Conservation (phyloP, 2,797 vertebrate species). For the Chloroceryle inda region DNA sequence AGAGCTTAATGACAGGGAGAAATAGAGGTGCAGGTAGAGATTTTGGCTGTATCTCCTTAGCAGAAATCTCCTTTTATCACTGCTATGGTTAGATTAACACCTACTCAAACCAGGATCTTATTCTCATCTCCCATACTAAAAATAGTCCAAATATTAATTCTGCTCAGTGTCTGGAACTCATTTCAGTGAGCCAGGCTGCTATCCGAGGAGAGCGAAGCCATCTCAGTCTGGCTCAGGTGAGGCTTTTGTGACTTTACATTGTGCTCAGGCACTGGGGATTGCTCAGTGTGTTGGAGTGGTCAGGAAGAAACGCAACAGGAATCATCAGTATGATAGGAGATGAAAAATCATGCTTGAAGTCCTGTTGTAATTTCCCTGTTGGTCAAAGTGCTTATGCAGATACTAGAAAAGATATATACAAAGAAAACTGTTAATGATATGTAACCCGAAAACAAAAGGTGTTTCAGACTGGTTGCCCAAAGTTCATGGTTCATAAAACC, state of each 20-base stretch:
- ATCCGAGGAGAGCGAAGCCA: accelerated
- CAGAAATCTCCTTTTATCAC: background rate
- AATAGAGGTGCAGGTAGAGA: background rate
- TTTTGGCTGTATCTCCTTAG: background rate
- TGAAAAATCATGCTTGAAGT: background rate
- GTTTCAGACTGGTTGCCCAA: background rate
- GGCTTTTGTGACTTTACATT: background rate
- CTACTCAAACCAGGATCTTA: background rate
- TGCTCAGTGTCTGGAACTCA: background rate
- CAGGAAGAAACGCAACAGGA: background rate
- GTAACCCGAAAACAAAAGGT: background rate
- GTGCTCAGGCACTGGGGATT: background rate
- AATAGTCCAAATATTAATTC: background rate
- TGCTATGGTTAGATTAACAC: background rate
- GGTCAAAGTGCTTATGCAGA: background rate
- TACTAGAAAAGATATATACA: background rate
- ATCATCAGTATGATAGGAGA: background rate
- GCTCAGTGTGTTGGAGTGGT: background rate
- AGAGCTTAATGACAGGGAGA: background rate
- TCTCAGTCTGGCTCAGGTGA: background rate
- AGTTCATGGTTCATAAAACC: background rate
- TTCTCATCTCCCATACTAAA: background rate
- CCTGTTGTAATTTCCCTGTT: background rate
- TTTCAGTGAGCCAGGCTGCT: background rate
- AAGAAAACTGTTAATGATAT: background rate